Percentiles rank a stretch among this genome's conserved stretches.
These are phyloP conservation scores for Aplodontia rufa DNA, from an alignment of 2,113 vertebrate species.

Conservation along the genomic window DNA sequence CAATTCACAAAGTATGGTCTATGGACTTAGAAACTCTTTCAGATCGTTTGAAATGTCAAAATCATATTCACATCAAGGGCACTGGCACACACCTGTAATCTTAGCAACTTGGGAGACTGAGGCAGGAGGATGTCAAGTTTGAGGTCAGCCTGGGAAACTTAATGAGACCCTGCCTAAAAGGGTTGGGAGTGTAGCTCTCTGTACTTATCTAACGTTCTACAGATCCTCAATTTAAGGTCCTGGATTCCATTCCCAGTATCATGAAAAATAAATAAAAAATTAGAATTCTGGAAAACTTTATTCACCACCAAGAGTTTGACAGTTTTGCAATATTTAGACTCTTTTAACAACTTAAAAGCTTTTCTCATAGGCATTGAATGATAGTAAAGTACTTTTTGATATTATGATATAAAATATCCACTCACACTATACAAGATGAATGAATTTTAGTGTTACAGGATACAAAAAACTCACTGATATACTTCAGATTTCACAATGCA, in stretches of 20 bases:
- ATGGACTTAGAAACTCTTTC: neutral
- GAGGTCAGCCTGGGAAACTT: neutral
- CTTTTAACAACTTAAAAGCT: neutral
- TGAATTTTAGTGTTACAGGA: neutral
- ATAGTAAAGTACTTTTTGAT: neutral
- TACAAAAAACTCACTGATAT: neutral
- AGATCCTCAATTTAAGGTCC: neutral
- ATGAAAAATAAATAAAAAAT: neutral
- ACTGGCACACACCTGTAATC: neutral
- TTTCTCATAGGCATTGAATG: neutral
- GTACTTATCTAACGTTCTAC: neutral
- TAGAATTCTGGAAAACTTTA: slow-evolving; percentile 33
- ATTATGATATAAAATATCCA: neutral
- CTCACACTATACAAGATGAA: neutral
- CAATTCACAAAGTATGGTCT: neutral
- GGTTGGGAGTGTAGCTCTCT: neutral
- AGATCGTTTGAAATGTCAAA: neutral
- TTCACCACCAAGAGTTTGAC: neutral
- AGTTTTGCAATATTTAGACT: slow-evolving; percentile 14
- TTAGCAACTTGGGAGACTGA: neutral
- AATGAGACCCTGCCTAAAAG: neutral
- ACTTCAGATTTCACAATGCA: slow-evolving; percentile 26
- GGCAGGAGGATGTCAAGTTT: neutral
- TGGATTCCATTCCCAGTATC: neutral
- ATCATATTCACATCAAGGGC: neutral